Percentiles rank a stretch among this genome's conserved stretches.
Conservation (phyloP, 2,113 vertebrate species). For the Pleuronectes platessa region DNA sequence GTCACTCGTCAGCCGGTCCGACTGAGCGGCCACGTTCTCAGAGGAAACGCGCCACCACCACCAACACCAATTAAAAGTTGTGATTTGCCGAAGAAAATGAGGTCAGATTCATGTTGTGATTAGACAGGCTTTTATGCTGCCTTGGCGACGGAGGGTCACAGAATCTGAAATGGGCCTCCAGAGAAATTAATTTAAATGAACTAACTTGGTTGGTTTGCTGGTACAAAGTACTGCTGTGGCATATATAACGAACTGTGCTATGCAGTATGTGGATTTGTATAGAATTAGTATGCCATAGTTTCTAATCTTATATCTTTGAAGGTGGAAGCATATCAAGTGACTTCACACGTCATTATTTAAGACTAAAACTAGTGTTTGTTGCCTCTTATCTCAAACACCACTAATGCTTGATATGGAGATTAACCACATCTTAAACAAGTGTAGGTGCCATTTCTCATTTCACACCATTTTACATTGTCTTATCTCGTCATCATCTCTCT, state of each 20-base stretch:
- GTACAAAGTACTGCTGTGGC: constrained; percentile 8
- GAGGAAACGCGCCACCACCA: constrained; percentile 47
- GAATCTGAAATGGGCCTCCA: constrained; percentile 9
- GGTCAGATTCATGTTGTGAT: constrained; percentile 58
- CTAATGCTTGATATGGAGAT: background rate
- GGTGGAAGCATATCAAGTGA: background rate
- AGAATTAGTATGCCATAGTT: background rate
- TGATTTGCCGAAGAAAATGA: constrained; percentile 65
- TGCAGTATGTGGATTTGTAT: background rate
- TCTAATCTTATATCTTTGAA: background rate
- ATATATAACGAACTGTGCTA: background rate
- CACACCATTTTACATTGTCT: background rate
- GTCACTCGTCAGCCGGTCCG: constrained; percentile 45
- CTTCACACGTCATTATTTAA: background rate
- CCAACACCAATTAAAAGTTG: constrained; percentile 72
- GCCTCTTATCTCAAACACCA: background rate
- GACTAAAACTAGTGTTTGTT: background rate
- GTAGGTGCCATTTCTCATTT: background rate
- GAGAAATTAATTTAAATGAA: constrained; percentile 28
- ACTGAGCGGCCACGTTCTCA: constrained; percentile 37
- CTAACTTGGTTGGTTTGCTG: constrained; percentile 17
- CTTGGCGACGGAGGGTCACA: constrained; percentile 31
- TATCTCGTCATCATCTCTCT: background rate
- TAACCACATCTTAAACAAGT: background rate
- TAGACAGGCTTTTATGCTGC: constrained; percentile 15